Evolutionary conservation across 2,113 vertebrate genomes (phyloP).

Genomic region (Xenopus tropicalis): DNA sequence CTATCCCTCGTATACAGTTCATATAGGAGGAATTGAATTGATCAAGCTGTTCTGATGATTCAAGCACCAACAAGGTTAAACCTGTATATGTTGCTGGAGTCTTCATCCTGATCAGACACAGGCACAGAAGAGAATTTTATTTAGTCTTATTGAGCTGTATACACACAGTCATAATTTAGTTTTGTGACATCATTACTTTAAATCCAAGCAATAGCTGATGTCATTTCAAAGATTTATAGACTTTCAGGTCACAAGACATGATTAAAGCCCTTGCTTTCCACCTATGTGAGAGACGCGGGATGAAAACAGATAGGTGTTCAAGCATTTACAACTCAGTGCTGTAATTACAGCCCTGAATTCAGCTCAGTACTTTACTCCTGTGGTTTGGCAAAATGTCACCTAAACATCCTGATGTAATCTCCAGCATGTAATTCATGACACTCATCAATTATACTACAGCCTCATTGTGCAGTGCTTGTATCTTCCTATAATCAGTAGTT

Average conservation of each 20-base stretch:
- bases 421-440: conserved; percentile 6
- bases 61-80: neutral
- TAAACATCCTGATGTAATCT: conserved; percentile 19
- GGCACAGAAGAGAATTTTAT: neutral
- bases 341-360: conserved; percentile 28
- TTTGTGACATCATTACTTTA: conserved; percentile 42
- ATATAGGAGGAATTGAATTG: neutral
- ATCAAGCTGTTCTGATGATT: neutral
- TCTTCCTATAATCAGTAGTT: neutral
- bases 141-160: conserved; percentile 12
- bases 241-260: conserved; percentile 14
- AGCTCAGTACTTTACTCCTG: conserved; percentile 14
- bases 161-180: conserved; percentile 18
- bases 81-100: neutral
- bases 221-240: conserved; percentile 36
- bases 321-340: conserved; percentile 11
- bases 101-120: conserved; percentile 4
- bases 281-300: conserved; percentile 14
- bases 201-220: conserved; percentile 24
- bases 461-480: neutral
- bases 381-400: conserved; percentile 30
- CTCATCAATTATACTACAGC: conserved; percentile 16
- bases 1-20: too few relatives aligned
- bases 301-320: conserved; percentile 1
- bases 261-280: conserved; percentile 28